Conservation (phyloP, 1,140 invertebrate species). For the Coelopa frigida region DNA sequence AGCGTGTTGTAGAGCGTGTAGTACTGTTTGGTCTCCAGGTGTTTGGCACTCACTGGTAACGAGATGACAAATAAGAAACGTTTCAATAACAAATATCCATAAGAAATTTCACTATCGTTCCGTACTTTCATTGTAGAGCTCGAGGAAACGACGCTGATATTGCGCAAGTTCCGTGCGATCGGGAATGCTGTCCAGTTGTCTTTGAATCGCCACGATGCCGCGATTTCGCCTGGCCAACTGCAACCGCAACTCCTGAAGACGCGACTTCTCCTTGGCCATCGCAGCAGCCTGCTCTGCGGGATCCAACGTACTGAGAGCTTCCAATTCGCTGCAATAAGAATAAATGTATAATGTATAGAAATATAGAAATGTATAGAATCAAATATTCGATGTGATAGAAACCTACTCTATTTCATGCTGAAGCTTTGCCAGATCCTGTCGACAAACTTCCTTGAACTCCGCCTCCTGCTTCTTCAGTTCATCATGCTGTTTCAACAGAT, state of each 20-base stretch:
- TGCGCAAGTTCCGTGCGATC: slow-evolving; percentile 86
- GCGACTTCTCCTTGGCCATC: slow-evolving; percentile 53
- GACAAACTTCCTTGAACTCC: slow-evolving; percentile 69
- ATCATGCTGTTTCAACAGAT: slow-evolving; percentile 63
- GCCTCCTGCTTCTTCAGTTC: slow-evolving; percentile 65
- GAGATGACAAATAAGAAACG: slow-evolving; percentile 1
- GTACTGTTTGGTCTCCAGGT: slow-evolving; percentile 95
- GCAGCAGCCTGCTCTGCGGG: slow-evolving; percentile 46
- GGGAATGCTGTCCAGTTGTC: slow-evolving; percentile 85
- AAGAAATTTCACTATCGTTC: slow-evolving; percentile 2
- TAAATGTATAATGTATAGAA: not conserved
- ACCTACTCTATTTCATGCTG: slow-evolving; percentile 53
- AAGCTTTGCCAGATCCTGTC: slow-evolving; percentile 54
- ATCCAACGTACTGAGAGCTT: slow-evolving; percentile 45
- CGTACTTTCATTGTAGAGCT: slow-evolving; percentile 91
- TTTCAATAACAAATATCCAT: slow-evolving; percentile 9
- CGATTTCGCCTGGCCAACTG: slow-evolving; percentile 75
- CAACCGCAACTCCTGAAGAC: slow-evolving; percentile 47
- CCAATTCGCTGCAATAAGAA: slow-evolving; percentile 46
- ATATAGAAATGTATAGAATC: not conserved
- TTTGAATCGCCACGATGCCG: slow-evolving; percentile 66
- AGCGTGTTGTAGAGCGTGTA: slow-evolving; percentile 93
- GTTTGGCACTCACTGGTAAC: slow-evolving; percentile 79
- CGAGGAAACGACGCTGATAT: slow-evolving; percentile 91
- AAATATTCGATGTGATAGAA: slow-evolving; percentile 11